A percentile compares a stretch with the other conserved stretches of the same genome.
Conservation (phyloP, 1,140 invertebrate species). For the Palaemon carinicauda region DNA sequence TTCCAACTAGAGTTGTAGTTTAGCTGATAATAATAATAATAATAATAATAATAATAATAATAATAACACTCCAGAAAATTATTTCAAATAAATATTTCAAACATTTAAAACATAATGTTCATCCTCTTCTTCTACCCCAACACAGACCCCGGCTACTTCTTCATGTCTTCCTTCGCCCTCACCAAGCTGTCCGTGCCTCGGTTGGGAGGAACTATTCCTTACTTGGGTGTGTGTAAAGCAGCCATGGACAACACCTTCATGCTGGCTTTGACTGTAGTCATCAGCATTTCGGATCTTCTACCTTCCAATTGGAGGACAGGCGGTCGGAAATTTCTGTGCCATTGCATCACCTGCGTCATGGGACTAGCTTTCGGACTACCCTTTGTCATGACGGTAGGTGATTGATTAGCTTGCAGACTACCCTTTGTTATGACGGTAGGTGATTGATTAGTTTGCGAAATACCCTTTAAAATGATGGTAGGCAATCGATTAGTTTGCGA, state of each 20-base stretch:
- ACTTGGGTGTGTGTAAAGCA: slow-evolving; percentile 27
- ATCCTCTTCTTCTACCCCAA: no score
- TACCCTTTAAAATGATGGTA: no score
- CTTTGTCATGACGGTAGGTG: slow-evolving; percentile 14
- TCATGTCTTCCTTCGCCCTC: slow-evolving; percentile 17
- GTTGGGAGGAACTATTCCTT: slow-evolving; percentile 10
- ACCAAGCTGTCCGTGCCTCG: slow-evolving; percentile 6
- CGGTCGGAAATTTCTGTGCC: background rate
- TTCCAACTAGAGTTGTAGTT: no score
- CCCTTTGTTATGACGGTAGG: no score
- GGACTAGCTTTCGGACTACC: background rate
- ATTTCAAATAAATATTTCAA: no score
- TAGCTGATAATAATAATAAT: no score
- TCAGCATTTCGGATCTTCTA: slow-evolving; percentile 28
- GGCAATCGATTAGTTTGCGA: no score
- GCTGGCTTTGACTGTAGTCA: slow-evolving; percentile 16
- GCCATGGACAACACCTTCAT: slow-evolving; percentile 19
- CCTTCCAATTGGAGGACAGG: slow-evolving; percentile 16
- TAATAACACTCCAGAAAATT: no score
- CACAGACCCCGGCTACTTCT: slow-evolving; percentile 35
- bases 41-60: no score
- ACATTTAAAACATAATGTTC: no score
- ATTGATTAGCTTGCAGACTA: no score
- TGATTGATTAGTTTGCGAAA: no score
- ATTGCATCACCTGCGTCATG: background rate